Evolutionary conservation across 1,140 invertebrate species (phyloP).

Genomic region (Scylla paramamosain): DNA sequence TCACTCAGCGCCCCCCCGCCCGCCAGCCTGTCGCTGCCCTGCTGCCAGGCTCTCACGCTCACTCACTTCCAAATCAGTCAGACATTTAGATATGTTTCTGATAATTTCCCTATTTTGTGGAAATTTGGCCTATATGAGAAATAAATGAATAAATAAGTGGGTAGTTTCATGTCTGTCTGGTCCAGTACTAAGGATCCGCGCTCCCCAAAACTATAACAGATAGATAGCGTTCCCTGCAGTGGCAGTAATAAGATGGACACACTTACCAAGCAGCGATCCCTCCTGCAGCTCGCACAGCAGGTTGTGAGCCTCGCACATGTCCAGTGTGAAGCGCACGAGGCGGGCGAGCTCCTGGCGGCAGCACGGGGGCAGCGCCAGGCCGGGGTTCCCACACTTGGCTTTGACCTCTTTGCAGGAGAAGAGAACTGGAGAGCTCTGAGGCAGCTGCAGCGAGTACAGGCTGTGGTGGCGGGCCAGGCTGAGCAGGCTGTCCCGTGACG

Average conservation of each 20-base stretch:
- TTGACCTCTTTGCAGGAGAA: conserved; percentile 59
- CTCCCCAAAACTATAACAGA: no score
- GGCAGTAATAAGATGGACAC: background rate
- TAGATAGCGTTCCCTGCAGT: background rate
- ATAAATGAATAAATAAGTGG: background rate
- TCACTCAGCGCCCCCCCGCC: no score
- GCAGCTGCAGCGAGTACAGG: conserved; percentile 47
- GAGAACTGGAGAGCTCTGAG: background rate
- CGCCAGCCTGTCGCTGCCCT: no score
- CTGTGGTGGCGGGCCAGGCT: conserved; percentile 61
- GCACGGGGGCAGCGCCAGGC: conserved; percentile 64
- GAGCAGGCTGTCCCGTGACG: conserved; percentile 22
- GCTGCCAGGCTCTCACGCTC: no score
- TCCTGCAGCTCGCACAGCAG: conserved; percentile 73
- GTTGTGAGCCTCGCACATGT: conserved; percentile 58
- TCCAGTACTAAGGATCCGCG: no score
- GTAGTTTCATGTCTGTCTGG: background rate
- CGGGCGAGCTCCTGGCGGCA: conserved; percentile 62
- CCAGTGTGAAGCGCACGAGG: conserved; percentile 68
- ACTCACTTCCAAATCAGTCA: no score
- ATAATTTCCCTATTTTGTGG: no score
- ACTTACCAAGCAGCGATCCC: conserved; percentile 66
- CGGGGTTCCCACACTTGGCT: conserved; percentile 29
- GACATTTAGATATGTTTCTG: no score
- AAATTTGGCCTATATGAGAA: no score